Percentiles rank a stretch among this genome's conserved stretches.
Evolutionary conservation across 2,888 invertebrate species (phyloP).

Genomic region (Lordiphosa andalusiaca): DNA sequence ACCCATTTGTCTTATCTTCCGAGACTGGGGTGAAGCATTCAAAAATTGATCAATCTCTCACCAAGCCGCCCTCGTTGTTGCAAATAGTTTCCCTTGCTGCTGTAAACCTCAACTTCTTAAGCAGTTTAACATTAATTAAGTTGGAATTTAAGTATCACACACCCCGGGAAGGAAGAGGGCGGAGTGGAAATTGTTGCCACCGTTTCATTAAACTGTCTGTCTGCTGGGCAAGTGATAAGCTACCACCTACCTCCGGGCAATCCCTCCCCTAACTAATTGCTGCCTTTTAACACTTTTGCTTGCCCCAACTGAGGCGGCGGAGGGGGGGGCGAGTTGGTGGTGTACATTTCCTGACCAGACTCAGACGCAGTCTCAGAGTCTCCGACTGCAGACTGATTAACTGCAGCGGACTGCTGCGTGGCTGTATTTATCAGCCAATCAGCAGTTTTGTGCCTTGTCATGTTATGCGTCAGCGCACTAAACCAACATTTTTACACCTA

Average conservation of each 20-base stretch:
- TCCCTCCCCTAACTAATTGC: constrained; percentile 50
- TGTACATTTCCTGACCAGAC: constrained; percentile 56
- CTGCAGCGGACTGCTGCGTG: constrained; percentile 34
- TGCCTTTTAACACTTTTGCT: constrained; percentile 63
- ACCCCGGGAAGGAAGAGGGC: constrained; percentile 1
- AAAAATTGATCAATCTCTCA: background rate
- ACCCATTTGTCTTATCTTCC: no score
- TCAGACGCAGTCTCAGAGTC: constrained; percentile 13
- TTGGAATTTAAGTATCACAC: constrained; percentile 51
- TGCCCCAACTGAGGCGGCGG: background rate
- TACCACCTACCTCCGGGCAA: constrained; percentile 3
- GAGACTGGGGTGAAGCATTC: no score
- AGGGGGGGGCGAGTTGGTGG: constrained; percentile 34
- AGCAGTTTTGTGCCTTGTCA: constrained; percentile 39
- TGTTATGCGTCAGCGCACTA: constrained; percentile 71
- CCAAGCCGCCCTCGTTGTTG: background rate
- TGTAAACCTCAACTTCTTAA: constrained; percentile 43
- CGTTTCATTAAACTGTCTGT: constrained; percentile 63
- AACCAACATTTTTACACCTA: constrained; percentile 75
- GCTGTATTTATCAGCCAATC: constrained; percentile 31
- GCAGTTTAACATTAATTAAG: constrained; percentile 74
- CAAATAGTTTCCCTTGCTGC: constrained; percentile 17
- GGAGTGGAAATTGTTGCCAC: constrained; percentile 15
- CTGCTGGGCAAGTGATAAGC: constrained; percentile 69
- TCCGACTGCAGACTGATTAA: constrained; percentile 40